These are phyloP conservation scores for Gorilla gorilla DNA, from an alignment of 2,113 vertebrate species.

Conservation along the genomic window DNA sequence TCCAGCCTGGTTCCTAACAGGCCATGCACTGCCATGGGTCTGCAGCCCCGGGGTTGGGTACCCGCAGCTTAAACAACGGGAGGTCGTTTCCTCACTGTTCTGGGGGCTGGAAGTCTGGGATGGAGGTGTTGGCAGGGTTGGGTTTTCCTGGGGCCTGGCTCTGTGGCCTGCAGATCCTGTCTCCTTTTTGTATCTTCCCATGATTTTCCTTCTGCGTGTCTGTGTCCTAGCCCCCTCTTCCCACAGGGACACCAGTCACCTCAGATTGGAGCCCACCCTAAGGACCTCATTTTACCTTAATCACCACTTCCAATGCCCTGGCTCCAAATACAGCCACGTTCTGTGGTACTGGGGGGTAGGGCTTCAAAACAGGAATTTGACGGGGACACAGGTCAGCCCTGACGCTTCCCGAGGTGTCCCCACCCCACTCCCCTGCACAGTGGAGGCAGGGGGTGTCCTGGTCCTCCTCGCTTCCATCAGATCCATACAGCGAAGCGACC, in stretches of 20 bases:
- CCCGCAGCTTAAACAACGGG: neutral
- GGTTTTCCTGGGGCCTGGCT: neutral
- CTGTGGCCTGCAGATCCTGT: accelerated
- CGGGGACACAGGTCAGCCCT: neutral
- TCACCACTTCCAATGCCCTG: neutral
- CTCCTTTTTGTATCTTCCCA: too few species aligned
- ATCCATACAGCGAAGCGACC: too few species aligned
- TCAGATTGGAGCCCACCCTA: neutral
- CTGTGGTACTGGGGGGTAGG: neutral
- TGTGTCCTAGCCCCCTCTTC: neutral
- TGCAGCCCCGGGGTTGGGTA: too few species aligned
- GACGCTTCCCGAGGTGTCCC: neutral
- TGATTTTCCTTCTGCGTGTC: accelerated
- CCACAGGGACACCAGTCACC: neutral
- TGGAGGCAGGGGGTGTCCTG: accelerated
- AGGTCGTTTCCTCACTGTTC: neutral
- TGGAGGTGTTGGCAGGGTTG: neutral
- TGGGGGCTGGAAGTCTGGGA: neutral
- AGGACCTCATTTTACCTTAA: neutral
- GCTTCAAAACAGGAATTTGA: neutral
- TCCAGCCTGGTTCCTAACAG: too few species aligned
- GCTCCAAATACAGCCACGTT: neutral
- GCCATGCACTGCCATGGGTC: too few species aligned
- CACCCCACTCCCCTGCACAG: accelerated
- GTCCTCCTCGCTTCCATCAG: accelerated